A percentile compares a stretch with the other conserved stretches of the same genome.
These are phyloP conservation scores for Vidua chalybeata DNA, from an alignment of 2,113 vertebrate species.

Conservation along the genomic window DNA sequence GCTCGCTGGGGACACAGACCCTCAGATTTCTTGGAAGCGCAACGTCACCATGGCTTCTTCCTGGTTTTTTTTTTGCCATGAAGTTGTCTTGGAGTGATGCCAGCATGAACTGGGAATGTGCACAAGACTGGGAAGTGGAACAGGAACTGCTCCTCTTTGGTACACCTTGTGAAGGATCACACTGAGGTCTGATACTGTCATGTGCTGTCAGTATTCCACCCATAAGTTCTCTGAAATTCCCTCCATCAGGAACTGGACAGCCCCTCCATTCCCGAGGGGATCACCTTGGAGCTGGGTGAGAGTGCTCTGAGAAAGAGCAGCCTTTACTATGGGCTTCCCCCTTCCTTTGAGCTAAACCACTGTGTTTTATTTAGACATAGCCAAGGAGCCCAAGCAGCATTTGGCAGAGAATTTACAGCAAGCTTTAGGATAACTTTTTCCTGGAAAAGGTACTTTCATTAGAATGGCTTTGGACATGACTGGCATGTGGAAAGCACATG, in stretches of 20 bases:
- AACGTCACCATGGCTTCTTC: not conserved
- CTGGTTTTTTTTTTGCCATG: not conserved
- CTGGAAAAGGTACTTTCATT: not conserved
- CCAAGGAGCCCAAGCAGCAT: not conserved
- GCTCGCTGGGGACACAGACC: not conserved
- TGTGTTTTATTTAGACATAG: not conserved
- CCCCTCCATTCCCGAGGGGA: accelerated
- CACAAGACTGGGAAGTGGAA: not conserved
- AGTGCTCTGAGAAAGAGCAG: not conserved
- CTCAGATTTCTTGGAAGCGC: not conserved
- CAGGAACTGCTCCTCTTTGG: not conserved
- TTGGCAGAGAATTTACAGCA: not conserved
- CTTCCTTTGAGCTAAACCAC: not conserved
- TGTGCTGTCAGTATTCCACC: not conserved
- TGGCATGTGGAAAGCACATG: not conserved
- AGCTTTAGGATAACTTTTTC: not conserved
- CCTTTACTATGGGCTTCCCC: not conserved
- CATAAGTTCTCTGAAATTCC: not conserved
- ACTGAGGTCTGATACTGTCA: not conserved
- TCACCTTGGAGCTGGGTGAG: not conserved
- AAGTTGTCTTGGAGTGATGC: not conserved
- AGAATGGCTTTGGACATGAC: not conserved
- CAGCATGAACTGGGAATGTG: not conserved
- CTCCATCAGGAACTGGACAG: not conserved
- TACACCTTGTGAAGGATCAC: not conserved